A percentile compares a stretch with the other conserved stretches of the same genome.
phyloP scores from a whole-genome alignment of 2,888 invertebrate genomes.

The Papilio gigon region DNA sequence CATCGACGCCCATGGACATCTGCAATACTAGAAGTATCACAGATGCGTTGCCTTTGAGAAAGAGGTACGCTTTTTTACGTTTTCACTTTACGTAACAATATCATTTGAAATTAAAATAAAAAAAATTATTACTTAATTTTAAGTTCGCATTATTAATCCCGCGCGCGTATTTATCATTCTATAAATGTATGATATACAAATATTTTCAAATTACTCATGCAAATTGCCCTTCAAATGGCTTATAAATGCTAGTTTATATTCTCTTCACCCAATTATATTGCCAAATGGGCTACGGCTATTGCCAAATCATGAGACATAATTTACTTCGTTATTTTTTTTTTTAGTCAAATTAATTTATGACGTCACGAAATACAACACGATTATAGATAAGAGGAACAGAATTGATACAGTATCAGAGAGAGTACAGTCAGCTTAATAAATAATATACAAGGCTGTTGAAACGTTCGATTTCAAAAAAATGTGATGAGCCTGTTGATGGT shows the following conservation, averaged over 20 bases:
- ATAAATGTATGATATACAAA: conserved; percentile 36
- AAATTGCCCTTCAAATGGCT: conserved; percentile 37
- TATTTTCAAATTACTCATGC: conserved; percentile 34
- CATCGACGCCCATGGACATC: too few species aligned
- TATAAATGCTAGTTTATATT: conserved; percentile 37
- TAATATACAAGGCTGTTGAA: too few species aligned
- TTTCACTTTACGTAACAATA: too few species aligned
- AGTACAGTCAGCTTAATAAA: too few species aligned
- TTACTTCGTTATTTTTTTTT: conserved; percentile 9
- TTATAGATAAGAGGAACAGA: too few species aligned
- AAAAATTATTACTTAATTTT: not conserved
- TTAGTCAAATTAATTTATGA: not conserved
- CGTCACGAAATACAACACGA: not conserved
- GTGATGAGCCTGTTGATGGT: too few species aligned
- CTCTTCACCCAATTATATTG: conserved; percentile 35
- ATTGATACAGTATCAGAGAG: too few species aligned
- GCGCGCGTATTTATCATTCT: not conserved
- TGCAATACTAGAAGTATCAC: too few species aligned
- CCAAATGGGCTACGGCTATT: conserved; percentile 35
- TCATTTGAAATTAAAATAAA: too few species aligned
- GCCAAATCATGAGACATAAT: conserved; percentile 19
- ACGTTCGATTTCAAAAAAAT: too few species aligned
- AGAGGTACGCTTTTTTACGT: too few species aligned
- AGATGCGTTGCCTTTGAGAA: too few species aligned
- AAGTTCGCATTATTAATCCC: conserved; percentile 20